Conservation (phyloP, 2,113 vertebrate genomes). For the Salvelinus sp. region DNA sequence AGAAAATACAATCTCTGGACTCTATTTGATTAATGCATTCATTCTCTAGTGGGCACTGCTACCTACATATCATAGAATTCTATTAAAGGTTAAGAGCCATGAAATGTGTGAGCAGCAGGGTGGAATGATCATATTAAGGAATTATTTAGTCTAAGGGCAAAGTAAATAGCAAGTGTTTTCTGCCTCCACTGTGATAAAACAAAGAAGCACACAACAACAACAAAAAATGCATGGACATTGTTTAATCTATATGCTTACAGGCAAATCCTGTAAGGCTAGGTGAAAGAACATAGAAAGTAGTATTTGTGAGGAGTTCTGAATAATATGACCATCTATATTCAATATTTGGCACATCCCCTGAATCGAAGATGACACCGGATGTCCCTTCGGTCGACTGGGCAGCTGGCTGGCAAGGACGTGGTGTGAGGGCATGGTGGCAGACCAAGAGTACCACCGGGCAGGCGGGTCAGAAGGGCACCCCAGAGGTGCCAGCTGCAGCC, state of each 20-base stretch:
- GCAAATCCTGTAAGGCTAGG: no score
- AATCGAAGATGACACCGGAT: background rate
- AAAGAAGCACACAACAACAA: no score
- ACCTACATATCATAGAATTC: background rate
- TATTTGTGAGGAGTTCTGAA: no score
- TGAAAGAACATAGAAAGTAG: no score
- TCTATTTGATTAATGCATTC: background rate
- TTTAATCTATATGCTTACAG: no score
- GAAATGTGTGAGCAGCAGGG: background rate
- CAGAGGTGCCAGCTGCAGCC: conserved; percentile 32
- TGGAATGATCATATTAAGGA: background rate
- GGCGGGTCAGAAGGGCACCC: conserved; percentile 3
- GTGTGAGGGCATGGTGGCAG: background rate
- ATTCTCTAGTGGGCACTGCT: background rate
- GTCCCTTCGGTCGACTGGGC: conserved; percentile 14
- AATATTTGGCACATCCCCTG: background rate
- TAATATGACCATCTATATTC: no score
- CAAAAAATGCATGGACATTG: no score
- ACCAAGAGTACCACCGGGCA: conserved; percentile 9
- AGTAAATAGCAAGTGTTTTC: background rate
- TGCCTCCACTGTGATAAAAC: no score
- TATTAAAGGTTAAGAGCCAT: background rate
- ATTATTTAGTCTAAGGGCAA: background rate
- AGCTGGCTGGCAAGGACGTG: conserved; percentile 12
- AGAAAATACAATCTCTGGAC: background rate